Evolutionary conservation across 2,113 vertebrate genomes (phyloP).

Genomic region (Meles meles): DNA sequence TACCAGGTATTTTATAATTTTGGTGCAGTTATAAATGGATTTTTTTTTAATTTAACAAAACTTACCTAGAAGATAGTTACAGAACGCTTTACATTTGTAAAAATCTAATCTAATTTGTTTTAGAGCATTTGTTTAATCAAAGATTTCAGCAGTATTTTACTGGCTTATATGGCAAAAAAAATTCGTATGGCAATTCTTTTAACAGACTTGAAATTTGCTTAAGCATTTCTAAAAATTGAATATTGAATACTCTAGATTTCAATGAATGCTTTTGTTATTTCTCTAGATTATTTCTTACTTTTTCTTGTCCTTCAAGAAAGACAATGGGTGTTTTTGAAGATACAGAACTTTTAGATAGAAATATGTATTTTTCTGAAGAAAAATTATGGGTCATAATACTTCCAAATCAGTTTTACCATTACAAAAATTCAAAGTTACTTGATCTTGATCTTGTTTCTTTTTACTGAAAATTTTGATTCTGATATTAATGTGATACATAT

Average conservation of each 20-base stretch:
- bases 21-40: not conserved
- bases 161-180: not conserved
- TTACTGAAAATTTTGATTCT: not conserved
- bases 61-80: not conserved
- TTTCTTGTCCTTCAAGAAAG: not conserved
- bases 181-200: not conserved
- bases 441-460: not conserved
- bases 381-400: not conserved
- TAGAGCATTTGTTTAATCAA: not conserved
- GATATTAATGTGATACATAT: not conserved
- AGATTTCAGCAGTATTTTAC: not conserved
- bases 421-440: not conserved
- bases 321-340: not conserved
- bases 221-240: not conserved
- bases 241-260: not conserved
- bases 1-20: not conserved
- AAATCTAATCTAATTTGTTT: not conserved
- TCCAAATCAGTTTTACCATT: not conserved
- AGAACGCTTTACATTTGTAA: constrained; percentile 2
- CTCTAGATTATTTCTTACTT: not conserved
- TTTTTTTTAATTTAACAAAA: not conserved
- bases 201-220: not conserved
- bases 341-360: not conserved
- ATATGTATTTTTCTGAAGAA: not conserved
- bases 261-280: not conserved